Evolutionary conservation across 2,888 invertebrate species (phyloP), one percentile per base, ranked within the genome.

Genomic region (Himalopsyche kuldschensis): DNA sequence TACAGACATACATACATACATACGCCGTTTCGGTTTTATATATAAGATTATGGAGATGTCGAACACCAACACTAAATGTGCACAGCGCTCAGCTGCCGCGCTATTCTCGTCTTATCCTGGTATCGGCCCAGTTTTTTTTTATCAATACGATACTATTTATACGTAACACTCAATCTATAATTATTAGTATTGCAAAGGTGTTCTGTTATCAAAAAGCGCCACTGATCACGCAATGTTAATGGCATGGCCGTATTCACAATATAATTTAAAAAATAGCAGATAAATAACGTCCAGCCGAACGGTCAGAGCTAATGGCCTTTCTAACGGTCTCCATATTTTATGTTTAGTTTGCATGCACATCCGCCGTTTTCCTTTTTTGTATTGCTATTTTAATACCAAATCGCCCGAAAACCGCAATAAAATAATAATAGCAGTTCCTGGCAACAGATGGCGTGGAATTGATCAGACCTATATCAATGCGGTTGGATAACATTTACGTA

Each of bases 271-370:
- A 82, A 84, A 80, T 41, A 48, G 47, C 82, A 55, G 55, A 84
- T 84, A 82, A 84, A 84, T 84, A 81, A 82, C 84, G 31, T 69
- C 27, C 69, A 27, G 47, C 77, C 46, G 69, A 82, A 69, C 80
- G 81, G 79, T 80, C 82, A 80, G 81, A 82, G 83, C 63, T 85
- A 85, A 85, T 84, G 81, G 81, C 82, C 78, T 69, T 69, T 83
- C 81, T 85, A 85, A 85, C 85, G 85, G 84, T 78, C 82, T 41
- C 69, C 31, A 41, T 75, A 81, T 83, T 85, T 85, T 85, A 85
- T 85, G 85, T 82, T 63, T 75, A 81, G 81, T 84, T 82, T 80
- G 84, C 85, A 85, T 85, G 85, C 80, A 79, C 46, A 63, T 46
- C 48, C 47, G 81, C 82, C 81, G 80, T 83, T 84, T 84, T 82